A percentile compares a stretch with the other conserved stretches of the same genome.
These are phyloP conservation scores for Alentia gelatinosa DNA, from an alignment of 2,888 invertebrate genomes.

Conservation along the genomic window DNA sequence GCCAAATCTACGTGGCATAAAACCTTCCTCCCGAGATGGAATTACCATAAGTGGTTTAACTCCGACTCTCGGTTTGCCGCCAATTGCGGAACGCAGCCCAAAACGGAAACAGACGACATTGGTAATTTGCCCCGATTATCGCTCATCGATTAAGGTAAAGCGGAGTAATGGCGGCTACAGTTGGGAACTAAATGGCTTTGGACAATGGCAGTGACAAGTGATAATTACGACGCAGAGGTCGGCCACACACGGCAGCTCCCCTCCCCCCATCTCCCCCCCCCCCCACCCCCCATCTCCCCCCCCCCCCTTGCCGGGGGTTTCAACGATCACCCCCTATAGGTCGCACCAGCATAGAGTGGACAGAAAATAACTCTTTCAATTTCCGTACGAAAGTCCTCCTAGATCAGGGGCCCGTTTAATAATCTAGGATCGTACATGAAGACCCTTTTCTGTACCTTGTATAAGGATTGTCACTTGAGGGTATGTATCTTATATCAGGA, in stretches of 20 bases:
- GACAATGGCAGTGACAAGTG: slow-evolving; percentile 14
- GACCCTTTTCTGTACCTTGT: no score
- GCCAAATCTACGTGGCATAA: no score
- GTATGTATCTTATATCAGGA: no score
- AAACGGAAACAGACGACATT: slow-evolving; percentile 6
- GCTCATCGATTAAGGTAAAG: slow-evolving; percentile 22
- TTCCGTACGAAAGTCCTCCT: no score
- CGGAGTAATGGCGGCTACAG: slow-evolving; percentile 11
- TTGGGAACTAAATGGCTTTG: slow-evolving; percentile 26
- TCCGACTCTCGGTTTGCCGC: neutral
- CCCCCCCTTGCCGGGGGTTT: neutral
- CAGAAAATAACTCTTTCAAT: no score
- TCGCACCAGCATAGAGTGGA: no score
- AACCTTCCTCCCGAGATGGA: neutral
- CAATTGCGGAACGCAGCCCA: neutral
- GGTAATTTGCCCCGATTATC: neutral
- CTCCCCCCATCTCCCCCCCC: no score
- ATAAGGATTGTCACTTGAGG: no score
- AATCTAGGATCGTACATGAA: no score
- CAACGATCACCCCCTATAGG: neutral
- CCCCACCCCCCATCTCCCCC: no score
- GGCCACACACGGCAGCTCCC: neutral
- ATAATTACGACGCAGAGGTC: neutral
- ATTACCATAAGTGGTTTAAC: neutral
- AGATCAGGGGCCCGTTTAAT: no score